A percentile compares a stretch with the other conserved stretches of the same genome.
Conservation (phyloP, 1,140 invertebrate genomes). For the Belonocnema kinseyi region DNA sequence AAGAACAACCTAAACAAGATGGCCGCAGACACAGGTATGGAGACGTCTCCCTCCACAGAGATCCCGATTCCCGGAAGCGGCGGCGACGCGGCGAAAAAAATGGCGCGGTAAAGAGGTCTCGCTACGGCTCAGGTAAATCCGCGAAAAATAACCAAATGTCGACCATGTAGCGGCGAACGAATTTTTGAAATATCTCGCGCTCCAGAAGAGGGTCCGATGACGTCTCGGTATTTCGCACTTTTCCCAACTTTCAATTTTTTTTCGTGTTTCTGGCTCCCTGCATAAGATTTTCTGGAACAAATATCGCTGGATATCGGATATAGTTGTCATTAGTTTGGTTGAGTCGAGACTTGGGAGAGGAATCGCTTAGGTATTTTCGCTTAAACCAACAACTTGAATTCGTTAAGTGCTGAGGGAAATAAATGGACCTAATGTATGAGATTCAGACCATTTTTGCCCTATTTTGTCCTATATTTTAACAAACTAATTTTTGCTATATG, state of each 20-base stretch:
- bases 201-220: conserved; percentile 18
- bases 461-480: no score
- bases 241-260: conserved; percentile 1
- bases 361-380: no score
- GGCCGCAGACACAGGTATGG: conserved; percentile 88
- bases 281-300: no score
- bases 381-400: no score
- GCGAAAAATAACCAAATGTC: not conserved
- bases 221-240: conserved; percentile 4
- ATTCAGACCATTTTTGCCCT: no score
- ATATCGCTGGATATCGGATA: no score
- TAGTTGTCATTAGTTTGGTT: no score
- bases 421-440: no score
- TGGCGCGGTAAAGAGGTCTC: conserved; percentile 90
- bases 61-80: conserved; percentile 89
- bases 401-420: no score
- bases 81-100: conserved; percentile 90
- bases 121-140: conserved; percentile 89
- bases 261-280: not conserved
- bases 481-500: no score
- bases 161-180: not conserved
- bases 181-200: not conserved
- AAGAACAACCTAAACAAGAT: conserved; percentile 77
- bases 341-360: not conserved
- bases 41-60: conserved; percentile 88